These are phyloP conservation scores for Mesoclemmys tuberculata DNA, from an alignment of 2,113 vertebrate genomes.

Conservation along the genomic window DNA sequence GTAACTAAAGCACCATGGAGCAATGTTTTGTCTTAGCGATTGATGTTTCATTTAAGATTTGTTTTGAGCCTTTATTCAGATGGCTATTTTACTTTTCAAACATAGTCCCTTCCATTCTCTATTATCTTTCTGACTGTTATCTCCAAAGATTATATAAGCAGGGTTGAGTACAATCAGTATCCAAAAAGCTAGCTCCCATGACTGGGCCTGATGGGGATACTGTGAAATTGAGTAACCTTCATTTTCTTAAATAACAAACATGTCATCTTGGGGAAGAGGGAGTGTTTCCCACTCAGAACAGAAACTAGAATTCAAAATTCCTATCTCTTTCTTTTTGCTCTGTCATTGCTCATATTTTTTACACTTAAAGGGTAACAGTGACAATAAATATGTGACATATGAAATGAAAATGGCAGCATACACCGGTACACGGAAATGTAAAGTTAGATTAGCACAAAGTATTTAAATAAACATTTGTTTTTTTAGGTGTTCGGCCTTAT, in stretches of 20 bases:
- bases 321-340: background rate
- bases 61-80: background rate
- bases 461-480: background rate
- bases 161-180: background rate
- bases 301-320: background rate
- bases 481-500: constrained; percentile 84
- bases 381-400: background rate
- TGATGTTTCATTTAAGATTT: background rate
- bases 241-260: background rate
- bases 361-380: background rate
- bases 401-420: background rate
- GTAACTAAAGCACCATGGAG: background rate
- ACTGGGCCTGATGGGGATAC: background rate
- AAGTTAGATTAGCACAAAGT: background rate
- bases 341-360: background rate
- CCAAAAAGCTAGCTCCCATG: background rate
- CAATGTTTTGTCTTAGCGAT: background rate
- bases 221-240: background rate
- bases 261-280: background rate
- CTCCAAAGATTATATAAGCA: background rate
- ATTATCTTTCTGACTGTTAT: background rate
- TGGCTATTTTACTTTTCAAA: background rate
- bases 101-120: background rate
- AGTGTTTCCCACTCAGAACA: background rate
- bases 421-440: background rate